Percentiles rank a stretch among this genome's conserved stretches.
Evolutionary conservation across 2,888 invertebrate genomes (phyloP).

Genomic region (Temnothorax ravouxi): DNA sequence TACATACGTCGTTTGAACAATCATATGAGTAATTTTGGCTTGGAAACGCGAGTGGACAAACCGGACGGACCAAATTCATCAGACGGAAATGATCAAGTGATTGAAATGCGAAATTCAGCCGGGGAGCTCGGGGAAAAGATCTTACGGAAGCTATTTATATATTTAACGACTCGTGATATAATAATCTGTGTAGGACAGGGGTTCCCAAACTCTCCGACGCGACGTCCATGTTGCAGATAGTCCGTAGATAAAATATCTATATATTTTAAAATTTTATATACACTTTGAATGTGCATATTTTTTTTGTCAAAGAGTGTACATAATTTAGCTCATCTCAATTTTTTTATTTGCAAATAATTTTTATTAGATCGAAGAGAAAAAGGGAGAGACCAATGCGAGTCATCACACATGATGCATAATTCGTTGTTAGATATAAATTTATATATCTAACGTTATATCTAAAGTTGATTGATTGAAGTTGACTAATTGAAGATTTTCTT

Average conservation of each 20-base stretch:
- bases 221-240: not conserved
- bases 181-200: constrained; percentile 52
- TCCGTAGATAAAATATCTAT: constrained; percentile 6
- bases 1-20: constrained; percentile 33
- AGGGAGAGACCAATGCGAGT: not conserved
- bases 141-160: constrained; percentile 70
- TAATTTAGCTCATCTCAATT: constrained; percentile 3
- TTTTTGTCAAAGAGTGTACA: constrained; percentile 5
- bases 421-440: not conserved
- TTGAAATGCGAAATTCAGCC: constrained; percentile 4
- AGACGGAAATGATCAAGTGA: constrained; percentile 29
- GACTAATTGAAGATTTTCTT: not conserved
- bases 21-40: constrained; percentile 31
- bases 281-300: constrained; percentile 11
- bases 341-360: constrained; percentile 35
- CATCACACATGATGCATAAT: not conserved
- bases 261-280: constrained; percentile 27
- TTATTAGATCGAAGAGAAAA: constrained; percentile 6
- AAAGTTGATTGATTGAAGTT: not conserved
- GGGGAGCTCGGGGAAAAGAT: constrained; percentile 11
- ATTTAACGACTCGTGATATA: constrained; percentile 78
- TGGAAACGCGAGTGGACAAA: constrained; percentile 17
- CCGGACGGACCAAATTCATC: constrained; percentile 29
- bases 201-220: constrained; percentile 35
- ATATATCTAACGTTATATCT: too few species aligned